Conservation (phyloP, 2,113 vertebrate genomes). For the Pedionomus torquatus region DNA sequence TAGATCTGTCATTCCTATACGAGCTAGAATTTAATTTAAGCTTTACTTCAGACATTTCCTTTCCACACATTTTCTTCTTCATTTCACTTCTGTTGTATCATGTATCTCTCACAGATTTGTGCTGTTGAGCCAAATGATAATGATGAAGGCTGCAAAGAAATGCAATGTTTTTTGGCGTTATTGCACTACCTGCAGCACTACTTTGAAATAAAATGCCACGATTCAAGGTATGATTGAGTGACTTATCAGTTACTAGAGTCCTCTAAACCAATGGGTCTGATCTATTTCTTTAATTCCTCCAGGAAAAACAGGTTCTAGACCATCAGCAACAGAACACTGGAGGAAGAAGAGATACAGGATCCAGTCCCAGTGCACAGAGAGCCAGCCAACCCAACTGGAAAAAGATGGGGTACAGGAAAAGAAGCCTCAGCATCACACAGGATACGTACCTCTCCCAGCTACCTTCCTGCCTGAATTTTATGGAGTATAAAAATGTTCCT, state of each 20-base stretch:
- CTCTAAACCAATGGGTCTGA: background rate
- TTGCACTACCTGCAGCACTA: constrained; percentile 43
- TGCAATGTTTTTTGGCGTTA: background rate
- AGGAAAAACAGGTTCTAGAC: background rate
- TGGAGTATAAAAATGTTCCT: background rate
- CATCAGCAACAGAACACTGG: background rate
- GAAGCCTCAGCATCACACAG: background rate
- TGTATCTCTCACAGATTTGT: background rate
- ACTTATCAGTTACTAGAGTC: constrained; percentile 24
- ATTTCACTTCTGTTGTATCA: constrained; percentile 45
- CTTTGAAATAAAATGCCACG: constrained; percentile 50
- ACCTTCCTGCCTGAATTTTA: background rate
- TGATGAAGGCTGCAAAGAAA: constrained; percentile 44
- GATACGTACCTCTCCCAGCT: background rate
- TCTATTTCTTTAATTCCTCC: constrained; percentile 5
- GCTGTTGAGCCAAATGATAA: constrained; percentile 38
- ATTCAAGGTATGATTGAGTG: constrained; percentile 37
- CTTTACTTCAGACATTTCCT: constrained; percentile 43
- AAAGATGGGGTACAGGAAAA: background rate
- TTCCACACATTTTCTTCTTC: constrained; percentile 55
- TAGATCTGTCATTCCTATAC: constrained; percentile 26
- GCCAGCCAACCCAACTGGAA: background rate
- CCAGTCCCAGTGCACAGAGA: background rate
- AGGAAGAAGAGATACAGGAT: background rate
- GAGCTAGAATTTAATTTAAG: constrained; percentile 53